Percentiles rank a stretch among this genome's conserved stretches.
Conservation (phyloP, 2,888 invertebrate species). For the Buathra laborator region DNA sequence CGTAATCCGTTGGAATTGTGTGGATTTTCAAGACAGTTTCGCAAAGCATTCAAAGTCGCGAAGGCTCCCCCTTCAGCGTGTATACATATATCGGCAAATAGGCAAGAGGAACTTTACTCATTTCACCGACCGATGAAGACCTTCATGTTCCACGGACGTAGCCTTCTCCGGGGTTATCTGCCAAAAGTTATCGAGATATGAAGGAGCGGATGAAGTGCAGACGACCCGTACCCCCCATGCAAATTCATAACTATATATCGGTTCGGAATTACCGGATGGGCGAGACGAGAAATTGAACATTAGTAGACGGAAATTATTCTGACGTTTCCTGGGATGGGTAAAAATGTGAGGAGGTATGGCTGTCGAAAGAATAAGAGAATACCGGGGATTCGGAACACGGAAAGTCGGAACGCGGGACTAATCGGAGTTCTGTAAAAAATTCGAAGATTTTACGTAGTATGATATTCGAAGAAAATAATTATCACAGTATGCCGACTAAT, state of each 20-base stretch:
- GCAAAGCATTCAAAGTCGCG: conserved; percentile 1
- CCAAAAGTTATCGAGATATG: conserved; percentile 46
- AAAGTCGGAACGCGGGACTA: background rate
- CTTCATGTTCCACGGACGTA: background rate
- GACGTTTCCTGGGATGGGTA: background rate
- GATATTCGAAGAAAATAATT: too few species aligned
- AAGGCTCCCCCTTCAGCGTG: background rate
- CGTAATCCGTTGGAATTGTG: background rate
- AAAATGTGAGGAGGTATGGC: background rate
- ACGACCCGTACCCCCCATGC: conserved; percentile 9
- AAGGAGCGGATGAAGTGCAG: conserved; percentile 33
- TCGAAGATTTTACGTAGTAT: too few species aligned
- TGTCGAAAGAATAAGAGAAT: background rate
- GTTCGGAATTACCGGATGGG: conserved; percentile 9
- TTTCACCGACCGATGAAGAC: conserved; percentile 35
- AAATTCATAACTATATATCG: conserved; percentile 13
- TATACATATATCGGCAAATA: conserved; percentile 28
- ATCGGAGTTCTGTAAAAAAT: too few species aligned
- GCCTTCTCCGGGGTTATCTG: conserved; percentile 20
- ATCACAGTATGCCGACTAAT: too few species aligned
- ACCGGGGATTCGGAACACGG: background rate
- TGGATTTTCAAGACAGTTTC: conserved; percentile 1
- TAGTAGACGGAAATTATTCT: conserved; percentile 28
- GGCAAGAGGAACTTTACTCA: conserved; percentile 41
- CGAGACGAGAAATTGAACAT: conserved; percentile 26